Conservation (phyloP, 2,113 vertebrate genomes). For the Cottus gobio region DNA sequence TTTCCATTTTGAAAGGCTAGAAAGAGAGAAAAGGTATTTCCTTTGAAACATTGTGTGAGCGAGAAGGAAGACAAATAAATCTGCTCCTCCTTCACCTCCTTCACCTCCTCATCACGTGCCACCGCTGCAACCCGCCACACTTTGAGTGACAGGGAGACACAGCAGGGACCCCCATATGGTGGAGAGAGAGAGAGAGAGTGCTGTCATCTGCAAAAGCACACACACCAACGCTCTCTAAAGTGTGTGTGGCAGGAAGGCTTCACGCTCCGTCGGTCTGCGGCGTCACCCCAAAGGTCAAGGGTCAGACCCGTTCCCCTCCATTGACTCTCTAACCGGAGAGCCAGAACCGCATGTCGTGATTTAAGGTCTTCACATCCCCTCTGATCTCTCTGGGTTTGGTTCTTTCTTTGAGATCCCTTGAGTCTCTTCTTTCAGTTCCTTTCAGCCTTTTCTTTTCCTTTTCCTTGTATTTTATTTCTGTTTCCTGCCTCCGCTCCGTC, state of each 20-base stretch:
- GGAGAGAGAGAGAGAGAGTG: background rate
- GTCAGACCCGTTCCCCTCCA: constrained; percentile 41
- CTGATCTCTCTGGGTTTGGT: background rate
- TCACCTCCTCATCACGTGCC: background rate
- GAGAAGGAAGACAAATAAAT: background rate
- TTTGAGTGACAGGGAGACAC: constrained; percentile 1
- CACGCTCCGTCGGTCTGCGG: constrained; percentile 4
- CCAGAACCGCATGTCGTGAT: background rate
- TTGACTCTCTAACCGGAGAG: constrained; percentile 35
- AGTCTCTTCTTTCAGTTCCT: background rate
- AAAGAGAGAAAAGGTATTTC: background rate
- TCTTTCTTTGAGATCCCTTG: background rate
- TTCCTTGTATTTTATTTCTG: background rate
- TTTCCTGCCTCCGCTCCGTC: background rate
- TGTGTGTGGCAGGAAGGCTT: constrained; percentile 1
- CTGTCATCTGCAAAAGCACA: constrained; percentile 14
- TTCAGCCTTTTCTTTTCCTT: background rate
- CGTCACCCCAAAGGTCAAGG: constrained; percentile 34
- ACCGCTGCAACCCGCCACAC: constrained; percentile 1
- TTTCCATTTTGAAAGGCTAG: background rate
- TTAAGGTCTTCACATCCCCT: background rate
- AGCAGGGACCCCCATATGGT: constrained; percentile 3
- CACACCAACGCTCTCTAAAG: background rate
- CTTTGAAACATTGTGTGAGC: background rate
- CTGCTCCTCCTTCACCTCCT: background rate